Percentiles rank a stretch among this genome's conserved stretches.
phyloP scores from a whole-genome alignment of 2,888 invertebrate genomes.

The Liodrosophila aerea region DNA sequence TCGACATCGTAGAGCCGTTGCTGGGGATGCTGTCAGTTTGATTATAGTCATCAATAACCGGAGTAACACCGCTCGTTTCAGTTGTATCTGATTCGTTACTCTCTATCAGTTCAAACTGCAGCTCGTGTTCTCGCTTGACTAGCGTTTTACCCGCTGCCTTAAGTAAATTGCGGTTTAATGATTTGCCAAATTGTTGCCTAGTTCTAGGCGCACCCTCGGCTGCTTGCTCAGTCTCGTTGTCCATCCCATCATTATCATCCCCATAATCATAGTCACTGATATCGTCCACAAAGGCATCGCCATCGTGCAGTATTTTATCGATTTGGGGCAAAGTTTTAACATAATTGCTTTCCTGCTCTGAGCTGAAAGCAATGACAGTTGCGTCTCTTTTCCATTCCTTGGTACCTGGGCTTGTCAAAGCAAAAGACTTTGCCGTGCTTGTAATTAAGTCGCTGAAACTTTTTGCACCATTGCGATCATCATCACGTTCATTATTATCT shows the following conservation, averaged over 20 bases:
- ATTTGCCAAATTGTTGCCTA: slow-evolving; percentile 76
- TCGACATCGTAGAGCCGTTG: slow-evolving; percentile 35
- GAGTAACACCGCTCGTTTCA: slow-evolving; percentile 43
- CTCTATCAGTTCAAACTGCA: slow-evolving; percentile 24
- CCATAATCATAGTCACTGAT: slow-evolving; percentile 68
- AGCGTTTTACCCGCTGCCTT: slow-evolving; percentile 71
- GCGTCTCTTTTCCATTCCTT: slow-evolving; percentile 30
- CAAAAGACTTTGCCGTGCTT: slow-evolving; percentile 46
- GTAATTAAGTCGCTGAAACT: slow-evolving; percentile 80
- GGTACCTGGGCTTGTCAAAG: slow-evolving; percentile 41
- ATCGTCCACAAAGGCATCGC: slow-evolving; percentile 38
- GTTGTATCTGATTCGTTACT: slow-evolving; percentile 36
- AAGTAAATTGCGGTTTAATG: slow-evolving; percentile 80
- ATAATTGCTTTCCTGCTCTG: slow-evolving; percentile 42
- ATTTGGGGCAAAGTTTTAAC: slow-evolving; percentile 73
- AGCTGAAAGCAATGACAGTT: slow-evolving; percentile 21
- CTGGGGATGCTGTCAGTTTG: slow-evolving; percentile 68
- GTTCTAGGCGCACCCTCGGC: slow-evolving; percentile 20
- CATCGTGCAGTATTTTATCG: slow-evolving; percentile 73
- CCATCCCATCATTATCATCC: slow-evolving; percentile 51
- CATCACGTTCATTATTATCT: slow-evolving; percentile 36
- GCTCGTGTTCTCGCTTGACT: slow-evolving; percentile 28
- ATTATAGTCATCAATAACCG: slow-evolving; percentile 76
- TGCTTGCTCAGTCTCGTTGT: slow-evolving; percentile 10
- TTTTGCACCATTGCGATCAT: slow-evolving; percentile 49